Conservation (phyloP, 2,113 vertebrate genomes). For the Syrmaticus mikado region DNA sequence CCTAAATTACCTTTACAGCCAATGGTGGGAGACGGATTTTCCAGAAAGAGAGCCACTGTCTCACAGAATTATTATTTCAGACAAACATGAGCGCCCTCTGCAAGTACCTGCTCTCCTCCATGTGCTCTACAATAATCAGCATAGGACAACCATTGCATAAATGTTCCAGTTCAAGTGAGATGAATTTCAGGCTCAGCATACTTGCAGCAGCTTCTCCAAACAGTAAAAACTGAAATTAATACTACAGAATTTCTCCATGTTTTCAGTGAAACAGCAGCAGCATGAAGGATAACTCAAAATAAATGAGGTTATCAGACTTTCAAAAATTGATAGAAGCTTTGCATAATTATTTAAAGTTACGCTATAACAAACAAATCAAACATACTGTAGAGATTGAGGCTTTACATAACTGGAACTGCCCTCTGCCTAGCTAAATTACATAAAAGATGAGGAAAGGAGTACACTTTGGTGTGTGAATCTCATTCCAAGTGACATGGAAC, state of each 20-base stretch:
- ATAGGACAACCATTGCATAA: not conserved
- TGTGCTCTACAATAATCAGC: not conserved
- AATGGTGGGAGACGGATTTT: not conserved
- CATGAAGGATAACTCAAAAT: not conserved
- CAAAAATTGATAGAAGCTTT: not conserved
- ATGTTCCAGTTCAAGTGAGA: not conserved
- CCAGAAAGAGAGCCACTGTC: rapidly evolving
- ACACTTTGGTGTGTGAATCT: not conserved
- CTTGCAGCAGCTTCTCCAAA: not conserved
- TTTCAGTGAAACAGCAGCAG: not conserved
- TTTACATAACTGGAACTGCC: not conserved
- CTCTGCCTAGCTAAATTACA: not conserved
- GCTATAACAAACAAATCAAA: not conserved
- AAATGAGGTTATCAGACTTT: not conserved
- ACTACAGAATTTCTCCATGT: rapidly evolving
- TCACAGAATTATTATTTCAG: not conserved
- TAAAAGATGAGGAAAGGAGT: not conserved
- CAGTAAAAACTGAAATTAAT: not conserved
- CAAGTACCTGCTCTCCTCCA: not conserved
- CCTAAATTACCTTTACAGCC: not conserved
- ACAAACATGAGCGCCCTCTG: rapidly evolving
- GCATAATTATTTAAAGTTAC: not conserved
- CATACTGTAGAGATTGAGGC: not conserved
- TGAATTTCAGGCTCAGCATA: not conserved
- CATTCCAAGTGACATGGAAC: not conserved